Percentiles rank a stretch among this genome's conserved stretches.
These are phyloP conservation scores for Heliconius sara DNA, from an alignment of 2,888 invertebrate species.

Conservation along the genomic window DNA sequence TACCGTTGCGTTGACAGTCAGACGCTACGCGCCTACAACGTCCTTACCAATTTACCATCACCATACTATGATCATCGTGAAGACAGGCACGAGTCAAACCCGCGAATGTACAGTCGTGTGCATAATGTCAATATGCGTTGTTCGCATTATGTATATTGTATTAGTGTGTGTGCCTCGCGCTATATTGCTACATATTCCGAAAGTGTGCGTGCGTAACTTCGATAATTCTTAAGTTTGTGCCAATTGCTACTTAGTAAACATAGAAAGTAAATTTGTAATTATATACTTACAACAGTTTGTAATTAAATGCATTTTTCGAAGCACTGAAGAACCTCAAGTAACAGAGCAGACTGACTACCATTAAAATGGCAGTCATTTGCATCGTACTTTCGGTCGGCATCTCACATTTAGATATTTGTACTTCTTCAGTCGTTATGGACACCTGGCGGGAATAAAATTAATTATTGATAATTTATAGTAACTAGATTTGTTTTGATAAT, in stretches of 20 bases:
- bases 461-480: neutral
- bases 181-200: too few species aligned
- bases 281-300: constrained; percentile 67
- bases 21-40: neutral
- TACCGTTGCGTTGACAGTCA: neutral
- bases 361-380: constrained; percentile 83
- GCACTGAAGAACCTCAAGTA: constrained; percentile 60
- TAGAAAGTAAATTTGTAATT: neutral
- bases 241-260: too few species aligned
- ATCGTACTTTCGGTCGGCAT: constrained; percentile 92
- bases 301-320: constrained; percentile 51
- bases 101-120: too few species aligned
- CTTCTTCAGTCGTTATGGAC: constrained; percentile 88
- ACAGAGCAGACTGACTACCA: constrained; percentile 75
- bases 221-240: too few species aligned
- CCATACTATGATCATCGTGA: too few species aligned
- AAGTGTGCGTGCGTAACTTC: too few species aligned
- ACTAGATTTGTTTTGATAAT: too few species aligned
- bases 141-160: too few species aligned
- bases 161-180: too few species aligned
- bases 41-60: too few species aligned
- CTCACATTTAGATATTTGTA: constrained; percentile 90
- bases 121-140: too few species aligned
- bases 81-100: too few species aligned
- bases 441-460: constrained; percentile 81